Percentiles rank a stretch among this genome's conserved stretches.
These are phyloP conservation scores for Eueremaeus valkanovi DNA, from an alignment of 2,888 invertebrate genomes.

Conservation along the genomic window DNA sequence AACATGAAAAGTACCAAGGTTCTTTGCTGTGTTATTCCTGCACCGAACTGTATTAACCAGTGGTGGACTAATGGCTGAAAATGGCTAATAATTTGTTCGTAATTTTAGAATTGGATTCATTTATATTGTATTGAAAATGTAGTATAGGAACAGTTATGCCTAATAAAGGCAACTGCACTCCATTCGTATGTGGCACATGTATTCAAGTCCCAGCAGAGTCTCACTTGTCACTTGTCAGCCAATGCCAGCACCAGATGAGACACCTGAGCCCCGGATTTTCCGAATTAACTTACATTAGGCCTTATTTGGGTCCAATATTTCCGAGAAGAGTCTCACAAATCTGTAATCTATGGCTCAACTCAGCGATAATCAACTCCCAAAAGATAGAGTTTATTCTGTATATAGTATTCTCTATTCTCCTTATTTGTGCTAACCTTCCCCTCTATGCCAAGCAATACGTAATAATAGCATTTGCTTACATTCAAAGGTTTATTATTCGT, in stretches of 20 bases:
- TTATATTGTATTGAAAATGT: not conserved
- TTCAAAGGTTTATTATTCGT: slow-evolving; percentile 5
- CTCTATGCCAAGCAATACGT: too few species aligned
- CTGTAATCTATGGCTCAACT: not conserved
- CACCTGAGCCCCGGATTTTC: slow-evolving; percentile 21
- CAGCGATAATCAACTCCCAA: slow-evolving; percentile 10
- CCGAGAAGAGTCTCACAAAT: not conserved
- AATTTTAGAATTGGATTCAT: not conserved
- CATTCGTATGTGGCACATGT: not conserved
- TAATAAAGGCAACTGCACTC: not conserved
- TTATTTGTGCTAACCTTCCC: too few species aligned
- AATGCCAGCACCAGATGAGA: not conserved
- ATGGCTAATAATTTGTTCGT: not conserved
- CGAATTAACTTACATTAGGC: slow-evolving; percentile 2
- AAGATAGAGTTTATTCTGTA: not conserved
- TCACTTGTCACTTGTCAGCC: slow-evolving; percentile 6
- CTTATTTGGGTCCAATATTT: not conserved
- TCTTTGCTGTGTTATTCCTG: too few species aligned
- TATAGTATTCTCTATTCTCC: too few species aligned
- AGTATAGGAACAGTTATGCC: not conserved
- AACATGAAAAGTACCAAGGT: too few species aligned
- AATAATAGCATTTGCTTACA: not conserved
- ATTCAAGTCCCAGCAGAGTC: not conserved
- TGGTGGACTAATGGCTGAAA: not conserved
- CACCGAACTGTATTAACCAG: too few species aligned